Evolutionary conservation across 1,140 invertebrate genomes (phyloP).

Genomic region (Drosophila suzukii): DNA sequence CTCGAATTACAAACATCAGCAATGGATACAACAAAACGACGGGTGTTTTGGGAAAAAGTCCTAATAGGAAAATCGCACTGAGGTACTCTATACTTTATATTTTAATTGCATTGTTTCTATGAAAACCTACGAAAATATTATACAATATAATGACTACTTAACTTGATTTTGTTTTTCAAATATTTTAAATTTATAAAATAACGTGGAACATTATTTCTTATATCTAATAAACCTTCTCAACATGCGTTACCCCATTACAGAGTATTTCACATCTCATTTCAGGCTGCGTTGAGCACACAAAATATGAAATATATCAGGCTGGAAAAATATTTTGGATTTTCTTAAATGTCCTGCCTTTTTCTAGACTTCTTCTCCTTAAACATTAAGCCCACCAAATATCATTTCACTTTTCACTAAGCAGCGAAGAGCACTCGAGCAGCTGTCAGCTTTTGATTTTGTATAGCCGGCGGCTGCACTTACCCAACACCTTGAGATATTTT

Average conservation of each 20-base stretch:
- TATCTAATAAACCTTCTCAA: too few species aligned
- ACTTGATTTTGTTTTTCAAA: too few species aligned
- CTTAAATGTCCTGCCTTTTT: slow-evolving; percentile 3
- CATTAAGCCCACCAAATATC: slow-evolving; percentile 20
- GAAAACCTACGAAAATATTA: too few species aligned
- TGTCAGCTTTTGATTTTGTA: slow-evolving; percentile 33
- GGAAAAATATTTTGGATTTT: slow-evolving; percentile 11
- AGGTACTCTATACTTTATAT: not conserved
- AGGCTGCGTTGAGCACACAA: slow-evolving; percentile 73
- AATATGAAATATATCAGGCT: slow-evolving; percentile 59
- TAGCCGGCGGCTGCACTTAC: slow-evolving; percentile 62
- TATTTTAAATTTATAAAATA: too few species aligned
- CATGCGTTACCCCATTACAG: not conserved
- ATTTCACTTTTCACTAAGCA: slow-evolving; percentile 65
- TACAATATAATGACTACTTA: too few species aligned
- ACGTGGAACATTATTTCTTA: too few species aligned
- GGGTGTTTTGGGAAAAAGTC: not conserved
- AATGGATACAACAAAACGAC: slow-evolving; percentile 22
- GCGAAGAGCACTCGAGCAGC: slow-evolving; percentile 66
- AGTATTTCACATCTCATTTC: slow-evolving; percentile 66
- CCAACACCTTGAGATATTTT: slow-evolving; percentile 54
- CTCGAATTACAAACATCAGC: slow-evolving; percentile 69
- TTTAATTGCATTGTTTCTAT: not conserved
- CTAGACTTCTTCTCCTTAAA: not conserved
- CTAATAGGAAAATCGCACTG: not conserved